Evolutionary conservation across 2,797 vertebrate genomes (phyloP).

Genomic region (Crocodylus rhombifer): DNA sequence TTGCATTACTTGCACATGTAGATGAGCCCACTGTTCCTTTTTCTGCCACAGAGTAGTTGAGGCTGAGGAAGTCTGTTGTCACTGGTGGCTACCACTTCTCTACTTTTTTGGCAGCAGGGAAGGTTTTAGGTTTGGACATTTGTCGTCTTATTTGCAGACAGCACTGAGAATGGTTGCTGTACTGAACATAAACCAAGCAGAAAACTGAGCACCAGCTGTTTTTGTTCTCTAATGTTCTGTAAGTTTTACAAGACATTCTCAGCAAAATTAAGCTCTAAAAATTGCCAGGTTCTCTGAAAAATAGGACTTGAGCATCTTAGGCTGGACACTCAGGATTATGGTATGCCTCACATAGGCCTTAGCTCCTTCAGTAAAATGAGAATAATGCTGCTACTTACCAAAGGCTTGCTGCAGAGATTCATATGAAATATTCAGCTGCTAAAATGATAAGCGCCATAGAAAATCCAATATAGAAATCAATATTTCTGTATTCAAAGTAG

Average conservation of each 20-base stretch:
- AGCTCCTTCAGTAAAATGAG: constrained; percentile 44
- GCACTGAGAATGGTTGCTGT: background rate
- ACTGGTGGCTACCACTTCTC: background rate
- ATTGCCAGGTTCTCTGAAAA: constrained; percentile 30
- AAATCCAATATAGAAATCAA: constrained; percentile 34
- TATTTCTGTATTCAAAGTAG: background rate
- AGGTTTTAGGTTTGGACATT: background rate
- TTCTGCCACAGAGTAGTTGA: background rate
- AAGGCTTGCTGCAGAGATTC: constrained; percentile 48
- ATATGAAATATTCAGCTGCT: constrained; percentile 22
- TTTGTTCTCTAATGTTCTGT: too few species aligned
- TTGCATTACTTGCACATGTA: too few species aligned
- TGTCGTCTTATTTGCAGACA: background rate
- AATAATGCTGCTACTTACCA: constrained; percentile 37
- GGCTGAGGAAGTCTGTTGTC: background rate
- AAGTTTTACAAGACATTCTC: too few species aligned
- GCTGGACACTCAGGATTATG: constrained; percentile 55
- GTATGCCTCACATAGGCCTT: constrained; percentile 42
- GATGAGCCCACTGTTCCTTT: too few species aligned
- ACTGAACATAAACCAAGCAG: too few species aligned
- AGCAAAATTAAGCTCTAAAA: constrained; percentile 1
- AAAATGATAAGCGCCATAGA: constrained; percentile 50
- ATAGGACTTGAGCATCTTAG: background rate
- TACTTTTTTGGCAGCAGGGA: background rate
- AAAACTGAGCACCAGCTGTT: too few species aligned